Percentiles rank a stretch among this genome's conserved stretches.
These are phyloP conservation scores for Trematocara variabile DNA, from an alignment of 2,113 vertebrate species.

Conservation along the genomic window DNA sequence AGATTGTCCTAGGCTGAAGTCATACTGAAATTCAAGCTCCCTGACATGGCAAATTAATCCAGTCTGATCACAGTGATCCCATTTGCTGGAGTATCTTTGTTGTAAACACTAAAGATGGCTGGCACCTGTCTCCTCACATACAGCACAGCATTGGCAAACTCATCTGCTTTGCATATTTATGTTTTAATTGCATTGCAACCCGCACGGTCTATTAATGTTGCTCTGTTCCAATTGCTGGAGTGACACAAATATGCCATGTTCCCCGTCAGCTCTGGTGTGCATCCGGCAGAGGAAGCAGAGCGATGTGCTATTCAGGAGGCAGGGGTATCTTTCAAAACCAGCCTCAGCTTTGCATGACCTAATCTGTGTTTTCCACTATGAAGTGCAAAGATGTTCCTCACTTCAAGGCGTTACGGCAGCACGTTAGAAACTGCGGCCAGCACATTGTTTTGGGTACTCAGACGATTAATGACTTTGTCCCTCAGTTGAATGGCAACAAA, in stretches of 20 bases:
- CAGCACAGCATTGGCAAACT: constrained; percentile 11
- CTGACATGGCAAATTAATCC: constrained; percentile 65
- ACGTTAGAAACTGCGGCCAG: neutral
- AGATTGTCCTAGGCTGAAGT: constrained; percentile 34
- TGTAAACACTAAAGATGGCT: constrained; percentile 69
- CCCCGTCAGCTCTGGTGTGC: constrained; percentile 1
- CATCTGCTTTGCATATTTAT: constrained; percentile 61
- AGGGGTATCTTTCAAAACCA: neutral
- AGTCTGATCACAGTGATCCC: constrained; percentile 54
- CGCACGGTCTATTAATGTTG: constrained; percentile 68
- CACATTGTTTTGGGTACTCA: neutral
- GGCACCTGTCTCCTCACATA: constrained; percentile 70
- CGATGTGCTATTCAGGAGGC: neutral
- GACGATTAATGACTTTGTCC: constrained; percentile 41
- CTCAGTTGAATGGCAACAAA: constrained; percentile 53
- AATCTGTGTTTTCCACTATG: neutral
- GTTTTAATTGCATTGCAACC: constrained; percentile 64
- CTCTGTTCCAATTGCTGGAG: constrained; percentile 64
- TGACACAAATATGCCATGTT: constrained; percentile 66
- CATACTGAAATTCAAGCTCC: constrained; percentile 43
- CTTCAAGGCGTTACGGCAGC: neutral
- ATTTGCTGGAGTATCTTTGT: constrained; percentile 62
- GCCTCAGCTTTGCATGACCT: neutral
- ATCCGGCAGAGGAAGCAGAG: neutral
- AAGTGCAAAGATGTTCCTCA: neutral